Conservation (phyloP, 2,113 vertebrate genomes). For the Arvicanthis niloticus region DNA sequence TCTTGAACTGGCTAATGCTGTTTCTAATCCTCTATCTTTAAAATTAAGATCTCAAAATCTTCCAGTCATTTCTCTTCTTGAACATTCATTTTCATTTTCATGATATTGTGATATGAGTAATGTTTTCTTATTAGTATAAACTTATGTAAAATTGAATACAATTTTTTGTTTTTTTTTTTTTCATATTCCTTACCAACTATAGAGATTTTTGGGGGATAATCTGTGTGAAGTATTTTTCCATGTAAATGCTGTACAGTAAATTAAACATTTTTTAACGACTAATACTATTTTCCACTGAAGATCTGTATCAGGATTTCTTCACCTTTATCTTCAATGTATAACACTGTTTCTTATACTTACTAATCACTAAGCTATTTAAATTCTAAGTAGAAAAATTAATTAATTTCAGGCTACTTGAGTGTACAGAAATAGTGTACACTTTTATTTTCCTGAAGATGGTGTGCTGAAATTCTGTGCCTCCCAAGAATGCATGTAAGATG, state of each 20-base stretch:
- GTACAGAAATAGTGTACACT: background rate
- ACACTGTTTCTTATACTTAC: background rate
- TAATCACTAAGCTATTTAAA: background rate
- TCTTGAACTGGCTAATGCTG: background rate
- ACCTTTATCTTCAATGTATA: background rate
- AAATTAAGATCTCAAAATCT: background rate
- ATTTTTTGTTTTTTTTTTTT: background rate
- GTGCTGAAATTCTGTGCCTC: background rate
- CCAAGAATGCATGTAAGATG: background rate
- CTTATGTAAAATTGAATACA: conserved; percentile 55
- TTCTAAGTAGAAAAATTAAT: background rate
- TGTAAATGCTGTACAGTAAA: conserved; percentile 1
- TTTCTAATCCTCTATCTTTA: background rate
- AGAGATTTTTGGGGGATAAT: conserved; percentile 17
- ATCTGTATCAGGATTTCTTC: background rate
- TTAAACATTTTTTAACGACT: background rate
- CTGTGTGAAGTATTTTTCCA: background rate
- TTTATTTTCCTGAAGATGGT: background rate
- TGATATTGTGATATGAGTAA: conserved; percentile 24
- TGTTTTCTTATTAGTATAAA: conserved; percentile 4
- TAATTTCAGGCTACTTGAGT: background rate
- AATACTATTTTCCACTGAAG: conserved; percentile 32
- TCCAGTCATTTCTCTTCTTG: background rate
- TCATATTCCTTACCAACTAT: background rate
- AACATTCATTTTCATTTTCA: background rate